phyloP scores from a whole-genome alignment of 2,888 invertebrate genomes.

The Augiades crinisus region DNA sequence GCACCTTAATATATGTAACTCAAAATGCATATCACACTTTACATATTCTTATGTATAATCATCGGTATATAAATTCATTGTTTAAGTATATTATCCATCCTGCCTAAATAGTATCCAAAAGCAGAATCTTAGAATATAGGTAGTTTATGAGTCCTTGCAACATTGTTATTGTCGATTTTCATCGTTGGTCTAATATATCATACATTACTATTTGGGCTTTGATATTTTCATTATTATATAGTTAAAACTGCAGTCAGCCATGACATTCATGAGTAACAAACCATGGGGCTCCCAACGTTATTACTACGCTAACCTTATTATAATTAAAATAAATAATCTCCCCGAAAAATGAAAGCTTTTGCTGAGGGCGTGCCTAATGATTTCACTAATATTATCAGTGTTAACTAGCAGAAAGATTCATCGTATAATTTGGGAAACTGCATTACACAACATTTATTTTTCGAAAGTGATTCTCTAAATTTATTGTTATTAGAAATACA shows the following conservation, averaged over 20 bases:
- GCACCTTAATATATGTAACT: no score
- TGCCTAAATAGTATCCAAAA: not conserved
- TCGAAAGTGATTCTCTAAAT: no score
- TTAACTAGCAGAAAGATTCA: no score
- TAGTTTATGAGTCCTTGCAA: constrained; percentile 1
- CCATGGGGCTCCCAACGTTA: constrained; percentile 33
- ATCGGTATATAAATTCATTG: not conserved
- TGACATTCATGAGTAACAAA: constrained; percentile 32
- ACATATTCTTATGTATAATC: constrained; percentile 3
- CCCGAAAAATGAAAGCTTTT: not conserved
- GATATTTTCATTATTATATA: not conserved
- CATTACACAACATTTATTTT: no score
- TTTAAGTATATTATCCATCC: not conserved
- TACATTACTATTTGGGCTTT: constrained; percentile 17
- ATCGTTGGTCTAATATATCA: constrained; percentile 3
- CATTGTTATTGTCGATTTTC: not conserved
- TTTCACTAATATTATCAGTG: not conserved
- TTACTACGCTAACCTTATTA: not conserved
- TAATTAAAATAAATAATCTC: not conserved
- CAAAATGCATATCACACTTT: no score
- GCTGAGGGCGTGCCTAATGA: not conserved
- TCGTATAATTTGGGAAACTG: no score
- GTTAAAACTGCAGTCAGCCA: constrained; percentile 16
- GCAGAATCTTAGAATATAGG: not conserved
- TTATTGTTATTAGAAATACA: no score